Evolutionary conservation across 2,888 invertebrate species (phyloP).

Genomic region (Eudasyphora cyanicolor): DNA sequence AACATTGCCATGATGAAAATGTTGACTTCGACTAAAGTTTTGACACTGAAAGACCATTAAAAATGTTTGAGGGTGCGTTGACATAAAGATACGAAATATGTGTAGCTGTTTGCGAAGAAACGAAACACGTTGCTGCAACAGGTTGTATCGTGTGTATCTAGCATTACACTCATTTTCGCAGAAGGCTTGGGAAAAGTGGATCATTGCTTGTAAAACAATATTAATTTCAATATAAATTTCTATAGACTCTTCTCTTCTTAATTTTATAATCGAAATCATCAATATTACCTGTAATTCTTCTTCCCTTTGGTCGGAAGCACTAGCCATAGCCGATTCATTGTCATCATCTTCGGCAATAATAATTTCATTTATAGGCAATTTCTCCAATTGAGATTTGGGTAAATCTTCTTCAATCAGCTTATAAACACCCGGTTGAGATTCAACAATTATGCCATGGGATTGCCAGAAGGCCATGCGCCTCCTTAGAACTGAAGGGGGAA

Average conservation of each 20-base stretch:
- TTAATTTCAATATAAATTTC: neutral
- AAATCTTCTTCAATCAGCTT: slow-evolving; percentile 85
- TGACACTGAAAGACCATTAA: no score
- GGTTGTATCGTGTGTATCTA: no score
- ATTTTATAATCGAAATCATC: neutral
- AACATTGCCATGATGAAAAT: no score
- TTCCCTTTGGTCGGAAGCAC: slow-evolving; percentile 95
- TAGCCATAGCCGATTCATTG: slow-evolving; percentile 95
- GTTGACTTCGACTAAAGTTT: no score
- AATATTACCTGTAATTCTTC: slow-evolving; percentile 90
- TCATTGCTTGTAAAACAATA: no score
- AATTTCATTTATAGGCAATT: slow-evolving; percentile 83
- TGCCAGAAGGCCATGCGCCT: slow-evolving; percentile 96
- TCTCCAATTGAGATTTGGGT: slow-evolving; percentile 82
- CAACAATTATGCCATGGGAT: slow-evolving; percentile 92
- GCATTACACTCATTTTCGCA: no score
- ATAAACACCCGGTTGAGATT: slow-evolving; percentile 88
- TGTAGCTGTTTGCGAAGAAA: no score
- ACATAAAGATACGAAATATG: no score
- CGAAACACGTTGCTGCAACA: no score
- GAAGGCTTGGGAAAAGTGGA: no score
- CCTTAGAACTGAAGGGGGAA: slow-evolving; percentile 91
- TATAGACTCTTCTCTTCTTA: neutral
- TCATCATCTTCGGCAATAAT: slow-evolving; percentile 91
- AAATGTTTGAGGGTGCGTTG: no score